Conservation (phyloP, 2,797 vertebrate genomes). For the Anableps anableps region DNA sequence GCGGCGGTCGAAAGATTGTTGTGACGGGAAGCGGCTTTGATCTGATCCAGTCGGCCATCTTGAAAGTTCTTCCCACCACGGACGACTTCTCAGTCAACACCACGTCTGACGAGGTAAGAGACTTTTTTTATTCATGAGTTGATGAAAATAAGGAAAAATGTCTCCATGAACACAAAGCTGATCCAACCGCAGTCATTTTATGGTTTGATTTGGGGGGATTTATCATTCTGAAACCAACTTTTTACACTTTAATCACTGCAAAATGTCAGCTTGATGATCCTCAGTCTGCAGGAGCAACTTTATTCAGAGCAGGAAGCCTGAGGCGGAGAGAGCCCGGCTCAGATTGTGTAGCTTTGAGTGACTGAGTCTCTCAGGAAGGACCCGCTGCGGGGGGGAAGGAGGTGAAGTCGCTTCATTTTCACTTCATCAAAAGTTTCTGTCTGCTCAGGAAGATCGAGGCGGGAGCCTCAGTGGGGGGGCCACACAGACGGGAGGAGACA, state of each 20-base stretch:
- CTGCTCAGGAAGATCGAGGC: slow-evolving; percentile 31
- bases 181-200: background rate
- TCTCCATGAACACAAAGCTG: background rate
- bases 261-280: background rate
- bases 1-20: slow-evolving; percentile 90
- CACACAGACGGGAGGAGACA: background rate
- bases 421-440: slow-evolving; percentile 38
- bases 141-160: too few species aligned
- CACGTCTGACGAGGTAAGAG: slow-evolving; percentile 59
- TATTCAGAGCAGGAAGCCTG: slow-evolving; percentile 4
- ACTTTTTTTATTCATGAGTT: background rate
- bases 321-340: background rate
- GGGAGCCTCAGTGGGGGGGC: slow-evolving; percentile 22
- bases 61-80: slow-evolving; percentile 65
- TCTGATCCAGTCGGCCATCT: slow-evolving; percentile 76
- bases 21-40: slow-evolving; percentile 87
- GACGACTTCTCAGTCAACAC: slow-evolving; percentile 53
- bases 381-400: slow-evolving; percentile 40
- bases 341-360: slow-evolving; percentile 34
- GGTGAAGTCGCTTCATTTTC: slow-evolving; percentile 30
- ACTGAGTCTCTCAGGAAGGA: slow-evolving; percentile 42
- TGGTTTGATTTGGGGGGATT: background rate
- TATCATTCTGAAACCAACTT: background rate
- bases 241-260: slow-evolving; percentile 11
- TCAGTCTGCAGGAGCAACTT: slow-evolving; percentile 14